Percentiles rank a stretch among this genome's conserved stretches.
phyloP scores from a whole-genome alignment of 2,113 vertebrate genomes.

The Anser brachyrhynchus region DNA sequence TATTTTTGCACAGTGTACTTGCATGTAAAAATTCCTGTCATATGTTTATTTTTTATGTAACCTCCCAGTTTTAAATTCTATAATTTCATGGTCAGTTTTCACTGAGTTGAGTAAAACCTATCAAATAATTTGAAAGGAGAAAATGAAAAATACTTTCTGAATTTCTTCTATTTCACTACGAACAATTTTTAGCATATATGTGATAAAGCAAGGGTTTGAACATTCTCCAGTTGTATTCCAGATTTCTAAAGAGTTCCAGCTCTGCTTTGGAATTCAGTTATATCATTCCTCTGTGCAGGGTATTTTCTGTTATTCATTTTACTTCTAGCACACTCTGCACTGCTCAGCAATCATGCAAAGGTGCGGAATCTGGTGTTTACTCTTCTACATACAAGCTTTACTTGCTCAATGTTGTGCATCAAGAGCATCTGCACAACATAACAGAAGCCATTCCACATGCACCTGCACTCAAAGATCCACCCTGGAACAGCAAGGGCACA shows the following conservation, averaged over 20 bases:
- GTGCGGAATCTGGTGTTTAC: not conserved
- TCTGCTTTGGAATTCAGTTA: not conserved
- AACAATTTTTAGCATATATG: not conserved
- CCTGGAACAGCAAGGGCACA: not conserved
- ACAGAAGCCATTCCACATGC: not conserved
- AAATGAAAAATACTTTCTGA: not conserved
- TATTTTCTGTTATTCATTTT: not conserved
- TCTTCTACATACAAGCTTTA: not conserved
- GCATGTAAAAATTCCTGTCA: not conserved
- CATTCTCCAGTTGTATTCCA: not conserved
- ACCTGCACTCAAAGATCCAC: not conserved
- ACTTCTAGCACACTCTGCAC: not conserved
- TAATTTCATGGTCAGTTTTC: not conserved
- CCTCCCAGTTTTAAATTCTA: not conserved
- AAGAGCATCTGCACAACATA: not conserved
- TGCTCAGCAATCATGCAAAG: not conserved
- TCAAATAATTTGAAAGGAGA: not conserved
- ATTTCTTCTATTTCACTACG: not conserved
- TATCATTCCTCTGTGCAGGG: not conserved
- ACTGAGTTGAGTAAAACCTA: not conserved
- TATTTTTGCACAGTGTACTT: accelerated
- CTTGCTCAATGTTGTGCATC: not conserved
- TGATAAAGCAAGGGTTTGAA: accelerated
- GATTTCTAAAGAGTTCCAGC: not conserved
- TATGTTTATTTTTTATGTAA: not conserved